Base-by-base conservation (phyloP, 23 tunicate genomes). In the Trididemnum clinides region DNA sequence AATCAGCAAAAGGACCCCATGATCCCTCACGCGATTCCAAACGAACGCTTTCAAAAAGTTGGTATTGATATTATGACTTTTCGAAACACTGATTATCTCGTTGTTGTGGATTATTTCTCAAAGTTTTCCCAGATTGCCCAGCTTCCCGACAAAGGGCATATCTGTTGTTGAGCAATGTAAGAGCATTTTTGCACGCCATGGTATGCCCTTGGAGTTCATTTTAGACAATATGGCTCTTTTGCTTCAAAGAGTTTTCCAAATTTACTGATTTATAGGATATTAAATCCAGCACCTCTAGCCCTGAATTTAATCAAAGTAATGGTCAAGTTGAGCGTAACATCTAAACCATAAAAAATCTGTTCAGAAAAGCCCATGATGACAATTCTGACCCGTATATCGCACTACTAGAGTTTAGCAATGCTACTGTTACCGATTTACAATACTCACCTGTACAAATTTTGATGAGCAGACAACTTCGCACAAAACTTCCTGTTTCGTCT, bases 51-150 rank as follows among this genome's bases (percentile, higher is more conserved):
- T 36, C 29, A 12, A 5, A 77, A 62, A 62, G 54, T 86, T 78
- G 84, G 64, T 26, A 37, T 78, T 32, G 90, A 86, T 37, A 77
- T 86, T 4, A 74, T 86, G 81, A 74, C 81, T 62, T 78, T 77
- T 39, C 64, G 57, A 27, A 50, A 27, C 30, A 57, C 1, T 30
- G 82, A 85, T 73, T 85, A 72, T 32, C 54, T 85, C 25, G 37
- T 86, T 3, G 64, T 37, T 66, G 87, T 83, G 25, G 79, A 83
- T 49, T 81, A 81, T 63, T 59, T 31, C 34, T 73, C 82, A 1
- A 85, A 85, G 25, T 85, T 51, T 57, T 82, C 88, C 15, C 72
- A 85, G 33, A 32, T 85, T 27, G 87, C 70, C 23, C 37, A 10
- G 20, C 29, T 78, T 33, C 28, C 71, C 28, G 87, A 83, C 26